These are phyloP conservation scores for Rhagonycha fulva DNA, from an alignment of 2,888 invertebrate species.

Conservation along the genomic window DNA sequence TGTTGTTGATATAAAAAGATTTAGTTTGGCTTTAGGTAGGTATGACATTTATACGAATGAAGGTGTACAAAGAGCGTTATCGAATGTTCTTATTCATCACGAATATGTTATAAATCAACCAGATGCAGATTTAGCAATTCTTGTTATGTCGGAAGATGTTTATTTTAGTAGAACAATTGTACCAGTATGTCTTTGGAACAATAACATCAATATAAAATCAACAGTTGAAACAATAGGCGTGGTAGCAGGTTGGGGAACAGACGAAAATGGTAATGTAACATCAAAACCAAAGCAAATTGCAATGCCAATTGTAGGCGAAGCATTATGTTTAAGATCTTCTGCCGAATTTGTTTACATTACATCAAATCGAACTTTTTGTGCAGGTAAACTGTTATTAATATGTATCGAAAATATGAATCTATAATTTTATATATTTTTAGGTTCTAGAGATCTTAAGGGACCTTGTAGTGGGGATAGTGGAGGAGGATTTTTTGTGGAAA, in stretches of 20 bases:
- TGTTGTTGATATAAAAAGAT: neutral
- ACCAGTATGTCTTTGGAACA: slow-evolving; percentile 67
- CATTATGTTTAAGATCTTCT: slow-evolving; percentile 60
- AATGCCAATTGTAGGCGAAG: slow-evolving; percentile 60
- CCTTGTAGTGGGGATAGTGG: slow-evolving; percentile 66
- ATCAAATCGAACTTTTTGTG: slow-evolving; percentile 64
- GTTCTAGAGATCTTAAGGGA: slow-evolving; percentile 57
- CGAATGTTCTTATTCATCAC: slow-evolving; percentile 59
- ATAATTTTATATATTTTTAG: slow-evolving; percentile 45
- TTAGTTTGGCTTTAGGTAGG: slow-evolving; percentile 38
- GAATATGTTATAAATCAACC: slow-evolving; percentile 61
- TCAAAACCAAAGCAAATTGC: slow-evolving; percentile 59
- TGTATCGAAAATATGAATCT: neutral
- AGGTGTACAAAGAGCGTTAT: slow-evolving; percentile 48
- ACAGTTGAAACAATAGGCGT: slow-evolving; percentile 52
- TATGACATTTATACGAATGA: slow-evolving; percentile 39
- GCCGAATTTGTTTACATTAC: slow-evolving; percentile 45
- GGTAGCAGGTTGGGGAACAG: slow-evolving; percentile 65
- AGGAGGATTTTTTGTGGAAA: slow-evolving; percentile 59
- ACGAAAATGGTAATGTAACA: slow-evolving; percentile 54
- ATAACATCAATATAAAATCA: slow-evolving; percentile 50
- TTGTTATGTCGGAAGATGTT: slow-evolving; percentile 58
- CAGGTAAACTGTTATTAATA: slow-evolving; percentile 54
- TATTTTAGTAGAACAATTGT: slow-evolving; percentile 60
- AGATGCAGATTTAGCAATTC: slow-evolving; percentile 62